Percentiles rank a stretch among this genome's conserved stretches.
phyloP scores from a whole-genome alignment of 2,797 vertebrate species.

The Telmatherina bonti region DNA sequence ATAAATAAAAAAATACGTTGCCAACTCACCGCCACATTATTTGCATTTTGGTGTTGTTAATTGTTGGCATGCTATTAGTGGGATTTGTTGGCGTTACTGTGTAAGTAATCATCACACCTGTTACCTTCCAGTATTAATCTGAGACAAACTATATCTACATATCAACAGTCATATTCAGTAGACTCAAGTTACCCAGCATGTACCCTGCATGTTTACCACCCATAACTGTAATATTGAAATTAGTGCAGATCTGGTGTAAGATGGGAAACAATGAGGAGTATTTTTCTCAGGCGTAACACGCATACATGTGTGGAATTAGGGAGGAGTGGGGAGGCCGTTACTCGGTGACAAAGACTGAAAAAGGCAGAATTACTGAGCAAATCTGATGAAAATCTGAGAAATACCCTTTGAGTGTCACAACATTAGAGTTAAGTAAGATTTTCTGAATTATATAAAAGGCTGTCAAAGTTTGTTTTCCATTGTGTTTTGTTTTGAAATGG shows the following conservation, averaged over 20 bases:
- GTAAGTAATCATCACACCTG: too few relatives aligned
- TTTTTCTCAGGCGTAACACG: slow-evolving; percentile 25
- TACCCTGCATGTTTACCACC: too few relatives aligned
- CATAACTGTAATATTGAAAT: not conserved
- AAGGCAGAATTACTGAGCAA: too few relatives aligned
- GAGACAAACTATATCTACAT: not conserved
- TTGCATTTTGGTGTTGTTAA: too few relatives aligned
- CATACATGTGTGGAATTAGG: slow-evolving; percentile 8
- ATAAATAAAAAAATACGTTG: too few relatives aligned
- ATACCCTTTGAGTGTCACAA: not conserved
- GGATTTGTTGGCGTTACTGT: too few relatives aligned
- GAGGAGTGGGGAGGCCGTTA: not conserved
- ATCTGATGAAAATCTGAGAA: slow-evolving; percentile 10
- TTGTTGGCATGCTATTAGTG: too few relatives aligned
- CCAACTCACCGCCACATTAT: too few relatives aligned
- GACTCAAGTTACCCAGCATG: too few relatives aligned
- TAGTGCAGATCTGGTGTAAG: not conserved
- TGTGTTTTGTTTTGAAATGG: not conserved
- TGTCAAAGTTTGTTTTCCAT: not conserved
- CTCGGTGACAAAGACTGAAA: too few relatives aligned
- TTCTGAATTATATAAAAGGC: not conserved
- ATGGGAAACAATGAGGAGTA: slow-evolving; percentile 4
- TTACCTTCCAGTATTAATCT: not conserved
- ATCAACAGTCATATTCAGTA: not conserved
- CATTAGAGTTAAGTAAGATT: slow-evolving; percentile 5